Evolutionary conservation across 1,140 invertebrate species (phyloP).

Genomic region (Tetramorium simillimum): DNA sequence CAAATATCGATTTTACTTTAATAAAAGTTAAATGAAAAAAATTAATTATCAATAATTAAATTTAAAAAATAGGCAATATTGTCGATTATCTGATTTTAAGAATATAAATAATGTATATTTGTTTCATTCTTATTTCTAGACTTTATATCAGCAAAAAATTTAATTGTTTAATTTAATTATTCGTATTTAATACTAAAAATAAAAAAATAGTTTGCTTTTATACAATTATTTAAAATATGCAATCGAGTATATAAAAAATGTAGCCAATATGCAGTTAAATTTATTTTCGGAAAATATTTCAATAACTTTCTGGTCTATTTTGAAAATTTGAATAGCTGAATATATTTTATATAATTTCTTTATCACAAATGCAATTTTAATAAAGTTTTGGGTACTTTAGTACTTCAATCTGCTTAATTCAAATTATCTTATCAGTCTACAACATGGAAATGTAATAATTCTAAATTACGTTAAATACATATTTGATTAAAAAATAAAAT

Average conservation of each 20-base stretch:
- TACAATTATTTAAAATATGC: background rate
- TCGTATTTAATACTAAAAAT: background rate
- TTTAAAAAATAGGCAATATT: background rate
- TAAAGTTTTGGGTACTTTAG: too few relatives aligned
- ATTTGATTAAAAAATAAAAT: background rate
- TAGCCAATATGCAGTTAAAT: background rate
- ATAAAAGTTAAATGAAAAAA: background rate
- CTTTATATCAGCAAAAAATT: background rate
- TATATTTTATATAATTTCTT: background rate
- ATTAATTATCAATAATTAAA: background rate
- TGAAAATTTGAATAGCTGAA: background rate
- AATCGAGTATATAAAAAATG: background rate
- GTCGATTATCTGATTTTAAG: background rate
- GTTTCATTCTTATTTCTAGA: background rate
- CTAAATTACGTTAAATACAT: background rate
- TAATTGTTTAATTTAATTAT: background rate
- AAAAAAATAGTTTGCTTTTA: background rate
- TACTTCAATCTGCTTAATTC: too few relatives aligned
- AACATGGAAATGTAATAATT: background rate
- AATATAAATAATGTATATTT: background rate
- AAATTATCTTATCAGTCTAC: background rate
- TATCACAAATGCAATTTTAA: background rate
- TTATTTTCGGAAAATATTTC: background rate
- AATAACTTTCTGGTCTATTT: background rate
- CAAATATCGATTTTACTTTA: constrained; percentile 12